Conservation (phyloP, 2,888 invertebrate genomes). For the Hydrotaea cyrtoneurina region DNA sequence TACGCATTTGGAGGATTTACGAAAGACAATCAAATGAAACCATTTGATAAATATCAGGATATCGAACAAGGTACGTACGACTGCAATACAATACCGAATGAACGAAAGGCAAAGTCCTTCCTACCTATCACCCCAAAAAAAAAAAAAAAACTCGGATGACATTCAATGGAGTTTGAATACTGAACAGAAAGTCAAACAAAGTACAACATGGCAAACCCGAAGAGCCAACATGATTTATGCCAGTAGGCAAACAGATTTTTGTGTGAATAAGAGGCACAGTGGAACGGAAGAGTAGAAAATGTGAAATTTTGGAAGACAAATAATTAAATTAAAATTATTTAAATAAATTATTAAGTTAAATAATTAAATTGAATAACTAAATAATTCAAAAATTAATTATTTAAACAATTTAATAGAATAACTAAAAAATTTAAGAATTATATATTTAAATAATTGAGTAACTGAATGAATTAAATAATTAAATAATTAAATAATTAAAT, state of each 20-base stretch:
- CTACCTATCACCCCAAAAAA: neutral
- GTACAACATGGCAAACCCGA: constrained; percentile 39
- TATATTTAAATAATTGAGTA: neutral
- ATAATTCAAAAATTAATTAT: too few relatives aligned
- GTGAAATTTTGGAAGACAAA: too few relatives aligned
- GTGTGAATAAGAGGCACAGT: constrained; percentile 7
- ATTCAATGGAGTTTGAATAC: neutral
- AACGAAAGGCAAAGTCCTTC: neutral
- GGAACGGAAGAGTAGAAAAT: neutral
- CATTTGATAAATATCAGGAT: constrained; percentile 97
- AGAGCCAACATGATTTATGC: constrained; percentile 57
- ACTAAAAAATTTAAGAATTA: neutral
- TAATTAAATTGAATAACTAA: too few relatives aligned
- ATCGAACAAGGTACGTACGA: constrained; percentile 90
- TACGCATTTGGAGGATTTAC: constrained; percentile 97
- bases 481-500: too few relatives aligned
- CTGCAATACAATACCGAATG: neutral
- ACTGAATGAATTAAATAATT: too few relatives aligned
- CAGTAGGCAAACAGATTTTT: constrained; percentile 39
- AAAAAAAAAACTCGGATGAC: neutral
- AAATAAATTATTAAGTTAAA: too few relatives aligned
- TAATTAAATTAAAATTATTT: too few relatives aligned
- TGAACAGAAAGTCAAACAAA: constrained; percentile 14
- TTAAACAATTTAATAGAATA: too few relatives aligned
- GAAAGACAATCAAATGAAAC: constrained; percentile 93